Percentiles rank a stretch among this genome's conserved stretches.
phyloP scores from a whole-genome alignment of 92 coral and sea anemone species.

The Actinernus sp. region DNA sequence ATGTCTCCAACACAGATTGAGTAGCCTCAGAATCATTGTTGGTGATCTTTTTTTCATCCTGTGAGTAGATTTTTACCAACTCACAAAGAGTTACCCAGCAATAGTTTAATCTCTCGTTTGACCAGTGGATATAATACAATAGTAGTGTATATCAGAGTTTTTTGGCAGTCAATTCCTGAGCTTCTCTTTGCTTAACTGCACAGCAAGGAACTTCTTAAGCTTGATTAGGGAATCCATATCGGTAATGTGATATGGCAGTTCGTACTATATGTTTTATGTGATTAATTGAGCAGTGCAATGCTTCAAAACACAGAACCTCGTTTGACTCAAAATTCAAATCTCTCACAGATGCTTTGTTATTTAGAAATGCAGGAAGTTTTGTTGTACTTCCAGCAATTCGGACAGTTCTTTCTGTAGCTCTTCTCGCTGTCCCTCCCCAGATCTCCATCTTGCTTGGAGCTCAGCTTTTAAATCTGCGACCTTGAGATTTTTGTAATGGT shows the following conservation, averaged over 20 bases:
- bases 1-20: no score
- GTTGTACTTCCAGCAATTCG: conserved; percentile 1
- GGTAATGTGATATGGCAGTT: conserved; percentile 23
- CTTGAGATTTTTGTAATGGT: conserved; percentile 24
- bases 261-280: conserved; percentile 13
- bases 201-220: no score
- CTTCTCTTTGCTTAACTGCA: no score
- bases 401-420: conserved; percentile 4
- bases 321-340: conserved; percentile 13
- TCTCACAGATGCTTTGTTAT: neutral
- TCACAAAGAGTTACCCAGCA: no score
- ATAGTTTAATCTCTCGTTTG: no score
- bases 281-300: conserved; percentile 19
- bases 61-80: no score
- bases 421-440: neutral
- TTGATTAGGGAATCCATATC: no score
- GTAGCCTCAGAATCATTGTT: no score
- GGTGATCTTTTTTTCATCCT: no score
- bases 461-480: conserved; percentile 2
- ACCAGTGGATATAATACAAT: no score
- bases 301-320: conserved; percentile 30
- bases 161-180: no score
- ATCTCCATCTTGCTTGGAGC: conserved; percentile 3
- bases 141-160: no score
- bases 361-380: conserved; percentile 16